phyloP scores from a whole-genome alignment of 1,140 invertebrate species.

The Drosophila kepulauana region DNA sequence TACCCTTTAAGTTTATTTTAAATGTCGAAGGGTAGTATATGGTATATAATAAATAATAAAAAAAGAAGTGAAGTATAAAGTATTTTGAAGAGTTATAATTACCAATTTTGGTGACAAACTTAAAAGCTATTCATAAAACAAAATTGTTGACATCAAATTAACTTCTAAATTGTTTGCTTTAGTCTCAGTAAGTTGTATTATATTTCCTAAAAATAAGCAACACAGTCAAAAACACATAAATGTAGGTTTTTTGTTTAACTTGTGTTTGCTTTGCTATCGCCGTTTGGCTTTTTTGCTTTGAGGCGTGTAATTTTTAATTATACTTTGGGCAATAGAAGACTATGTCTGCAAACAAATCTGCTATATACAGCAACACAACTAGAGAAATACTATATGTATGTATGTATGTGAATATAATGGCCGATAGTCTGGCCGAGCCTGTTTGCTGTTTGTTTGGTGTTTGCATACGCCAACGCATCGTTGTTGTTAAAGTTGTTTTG shows the following conservation, averaged over 20 bases:
- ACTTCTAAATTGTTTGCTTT: no score
- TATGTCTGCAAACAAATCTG: constrained; percentile 19
- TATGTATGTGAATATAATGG: constrained; percentile 19
- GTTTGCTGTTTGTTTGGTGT: constrained; percentile 35
- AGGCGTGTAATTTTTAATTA: constrained; percentile 69
- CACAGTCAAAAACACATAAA: no score
- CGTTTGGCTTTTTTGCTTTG: constrained; percentile 19
- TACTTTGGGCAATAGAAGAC: constrained; percentile 53
- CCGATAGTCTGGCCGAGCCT: constrained; percentile 42
- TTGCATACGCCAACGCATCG: constrained; percentile 55
- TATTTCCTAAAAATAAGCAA: no score
- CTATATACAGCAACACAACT: not conserved
- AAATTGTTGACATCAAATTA: no score
- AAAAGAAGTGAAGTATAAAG: no score
- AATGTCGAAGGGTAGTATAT: no score
- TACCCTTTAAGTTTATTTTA: no score
- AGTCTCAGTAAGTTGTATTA: no score
- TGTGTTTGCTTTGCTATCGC: constrained; percentile 34
- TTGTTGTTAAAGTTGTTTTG: constrained; percentile 29
- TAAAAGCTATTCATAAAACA: no score
- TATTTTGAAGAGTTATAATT: no score
- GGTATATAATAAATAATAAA: no score
- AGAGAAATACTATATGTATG: not conserved
- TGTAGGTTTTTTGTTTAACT: constrained; percentile 8
- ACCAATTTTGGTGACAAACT: no score